A percentile compares a stretch with the other conserved stretches of the same genome.
phyloP scores from a whole-genome alignment of 2,113 vertebrate species.

The Hiodon alosoides region DNA sequence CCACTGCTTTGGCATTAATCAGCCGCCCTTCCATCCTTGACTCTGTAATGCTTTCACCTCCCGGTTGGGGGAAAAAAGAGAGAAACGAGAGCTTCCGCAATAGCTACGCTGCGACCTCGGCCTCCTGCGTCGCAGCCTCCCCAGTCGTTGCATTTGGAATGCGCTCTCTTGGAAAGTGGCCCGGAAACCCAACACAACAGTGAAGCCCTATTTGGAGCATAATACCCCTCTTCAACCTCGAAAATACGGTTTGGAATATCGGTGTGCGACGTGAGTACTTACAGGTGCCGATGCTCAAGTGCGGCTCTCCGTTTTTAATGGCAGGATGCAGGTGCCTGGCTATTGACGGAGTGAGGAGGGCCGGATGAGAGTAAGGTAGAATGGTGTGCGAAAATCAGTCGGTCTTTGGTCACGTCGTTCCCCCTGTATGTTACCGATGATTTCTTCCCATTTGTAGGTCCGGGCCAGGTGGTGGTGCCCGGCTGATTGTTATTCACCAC shows the following conservation, averaged over 20 bases:
- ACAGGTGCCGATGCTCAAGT: constrained; percentile 33
- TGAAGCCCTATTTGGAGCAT: constrained; percentile 21
- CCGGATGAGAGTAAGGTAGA: constrained; percentile 56
- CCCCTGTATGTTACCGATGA: constrained; percentile 43
- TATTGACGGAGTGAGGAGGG: constrained; percentile 57
- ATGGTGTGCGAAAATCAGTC: constrained; percentile 55
- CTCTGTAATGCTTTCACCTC: constrained; percentile 5
- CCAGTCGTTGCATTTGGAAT: constrained; percentile 15
- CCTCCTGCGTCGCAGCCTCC: background rate
- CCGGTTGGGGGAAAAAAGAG: background rate
- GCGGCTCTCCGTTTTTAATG: constrained; percentile 29
- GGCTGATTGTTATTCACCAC: constrained; percentile 44
- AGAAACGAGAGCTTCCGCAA: background rate
- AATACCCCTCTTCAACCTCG: constrained; percentile 40
- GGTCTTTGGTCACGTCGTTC: constrained; percentile 54
- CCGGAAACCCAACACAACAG: constrained; percentile 14
- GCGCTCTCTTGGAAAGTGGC: constrained; percentile 21
- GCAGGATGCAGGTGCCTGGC: constrained; percentile 71
- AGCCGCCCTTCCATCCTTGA: constrained; percentile 24
- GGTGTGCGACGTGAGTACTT: constrained; percentile 30
- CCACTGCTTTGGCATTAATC: constrained; percentile 18
- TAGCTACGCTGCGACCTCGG: background rate
- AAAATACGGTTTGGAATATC: constrained; percentile 30
- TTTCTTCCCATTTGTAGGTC: constrained; percentile 60
- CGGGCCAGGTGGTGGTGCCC: constrained; percentile 68